A percentile compares a stretch with the other conserved stretches of the same genome.
Conservation (phyloP, 2,797 vertebrate genomes). For the Poeciliopsis paucimaculata region DNA sequence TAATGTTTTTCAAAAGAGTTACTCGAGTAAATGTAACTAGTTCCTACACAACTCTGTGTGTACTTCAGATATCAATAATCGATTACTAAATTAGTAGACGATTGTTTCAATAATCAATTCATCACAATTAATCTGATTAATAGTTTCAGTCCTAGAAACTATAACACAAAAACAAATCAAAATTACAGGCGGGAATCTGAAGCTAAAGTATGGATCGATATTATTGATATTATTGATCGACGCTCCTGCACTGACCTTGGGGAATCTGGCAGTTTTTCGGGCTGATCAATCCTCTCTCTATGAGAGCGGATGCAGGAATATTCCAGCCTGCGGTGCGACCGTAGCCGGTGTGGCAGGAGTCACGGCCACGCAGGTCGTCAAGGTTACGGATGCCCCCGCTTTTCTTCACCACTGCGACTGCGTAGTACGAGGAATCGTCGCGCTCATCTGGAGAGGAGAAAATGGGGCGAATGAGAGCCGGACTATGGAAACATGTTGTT, state of each 20-base stretch:
- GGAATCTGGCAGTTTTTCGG: conserved; percentile 64
- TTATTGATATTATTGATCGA: no score
- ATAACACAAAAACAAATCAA: no score
- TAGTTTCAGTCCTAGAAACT: no score
- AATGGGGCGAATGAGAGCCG: background rate
- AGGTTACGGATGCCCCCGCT: conserved; percentile 81
- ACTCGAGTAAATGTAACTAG: no score
- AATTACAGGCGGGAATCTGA: no score
- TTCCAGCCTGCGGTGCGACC: conserved; percentile 91
- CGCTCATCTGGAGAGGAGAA: conserved; percentile 69
- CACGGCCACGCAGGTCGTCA: conserved; percentile 82
- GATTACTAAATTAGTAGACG: no score
- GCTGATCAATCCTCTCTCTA: conserved; percentile 67
- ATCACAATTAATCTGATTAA: no score
- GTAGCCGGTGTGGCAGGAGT: conserved; percentile 90
- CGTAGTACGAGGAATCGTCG: conserved; percentile 85
- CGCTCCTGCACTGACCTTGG: conserved; percentile 54
- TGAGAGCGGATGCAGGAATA: conserved; percentile 56
- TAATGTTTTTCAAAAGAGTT: no score
- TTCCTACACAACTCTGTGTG: no score
- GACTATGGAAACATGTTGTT: background rate
- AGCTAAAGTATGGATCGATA: no score
- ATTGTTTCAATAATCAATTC: no score
- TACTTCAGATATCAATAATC: no score
- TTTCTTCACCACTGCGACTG: conserved; percentile 87